Evolutionary conservation across 2,888 invertebrate genomes (phyloP).

Genomic region (Dyspetes luteomarginatus): DNA sequence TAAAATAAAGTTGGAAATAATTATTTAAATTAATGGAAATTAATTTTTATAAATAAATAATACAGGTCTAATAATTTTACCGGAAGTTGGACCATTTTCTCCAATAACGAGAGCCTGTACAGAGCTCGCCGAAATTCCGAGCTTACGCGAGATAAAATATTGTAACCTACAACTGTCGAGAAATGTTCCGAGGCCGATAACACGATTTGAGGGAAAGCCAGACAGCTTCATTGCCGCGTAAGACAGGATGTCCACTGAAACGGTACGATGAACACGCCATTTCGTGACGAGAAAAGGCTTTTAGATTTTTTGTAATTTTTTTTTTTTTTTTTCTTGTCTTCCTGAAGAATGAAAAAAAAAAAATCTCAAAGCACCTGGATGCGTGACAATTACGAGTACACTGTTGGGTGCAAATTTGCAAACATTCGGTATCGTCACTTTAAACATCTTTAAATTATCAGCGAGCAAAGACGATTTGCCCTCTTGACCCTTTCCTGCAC

Average conservation of each 20-base stretch:
- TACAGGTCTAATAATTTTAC: too few relatives aligned
- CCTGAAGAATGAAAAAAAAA: neutral
- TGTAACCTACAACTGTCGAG: slow-evolving; percentile 86
- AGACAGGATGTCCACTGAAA: slow-evolving; percentile 85
- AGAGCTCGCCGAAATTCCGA: slow-evolving; percentile 84
- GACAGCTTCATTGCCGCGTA: slow-evolving; percentile 86
- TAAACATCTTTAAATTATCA: slow-evolving; percentile 86
- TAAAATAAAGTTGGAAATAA: slow-evolving; percentile 11
- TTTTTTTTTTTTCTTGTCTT: too few relatives aligned
- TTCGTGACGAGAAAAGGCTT: neutral
- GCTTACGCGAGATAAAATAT: slow-evolving; percentile 84
- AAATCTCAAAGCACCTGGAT: slow-evolving; percentile 71
- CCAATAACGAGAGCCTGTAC: slow-evolving; percentile 86
- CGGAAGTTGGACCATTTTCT: slow-evolving; percentile 85
- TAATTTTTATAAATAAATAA: slow-evolving; percentile 3
- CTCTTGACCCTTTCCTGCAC: slow-evolving; percentile 78
- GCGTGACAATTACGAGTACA: slow-evolving; percentile 82
- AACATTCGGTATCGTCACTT: slow-evolving; percentile 85
- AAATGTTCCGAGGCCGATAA: slow-evolving; percentile 86
- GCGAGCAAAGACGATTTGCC: slow-evolving; percentile 85
- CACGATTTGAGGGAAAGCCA: slow-evolving; percentile 85
- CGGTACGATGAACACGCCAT: neutral
- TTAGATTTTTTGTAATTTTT: neutral
- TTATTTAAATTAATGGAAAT: slow-evolving; percentile 7
- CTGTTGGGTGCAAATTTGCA: slow-evolving; percentile 86